These are phyloP conservation scores for Chloroclysta siterata DNA, from an alignment of 2,888 invertebrate genomes.

Conservation along the genomic window DNA sequence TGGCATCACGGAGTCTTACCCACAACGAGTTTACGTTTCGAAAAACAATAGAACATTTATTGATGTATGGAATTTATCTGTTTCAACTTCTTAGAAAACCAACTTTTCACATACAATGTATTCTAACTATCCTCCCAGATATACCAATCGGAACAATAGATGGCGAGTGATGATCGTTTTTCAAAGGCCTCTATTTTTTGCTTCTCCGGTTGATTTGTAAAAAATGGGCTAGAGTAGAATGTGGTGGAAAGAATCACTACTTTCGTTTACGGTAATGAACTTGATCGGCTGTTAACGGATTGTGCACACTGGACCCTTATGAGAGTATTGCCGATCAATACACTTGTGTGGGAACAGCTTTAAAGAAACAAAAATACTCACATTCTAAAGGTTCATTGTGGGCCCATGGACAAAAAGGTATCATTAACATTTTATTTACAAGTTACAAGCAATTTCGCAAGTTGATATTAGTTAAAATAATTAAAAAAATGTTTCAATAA, in stretches of 20 bases:
- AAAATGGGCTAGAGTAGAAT: neutral
- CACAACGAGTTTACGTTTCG: no score
- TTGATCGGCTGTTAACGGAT: neutral
- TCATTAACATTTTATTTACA: constrained; percentile 25
- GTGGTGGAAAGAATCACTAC: neutral
- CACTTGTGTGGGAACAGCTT: constrained; percentile 10
- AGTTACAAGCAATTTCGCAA: constrained; percentile 17
- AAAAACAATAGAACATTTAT: neutral
- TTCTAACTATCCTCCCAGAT: neutral
- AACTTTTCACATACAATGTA: no score
- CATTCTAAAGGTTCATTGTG: constrained; percentile 32
- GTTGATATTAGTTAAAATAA: neutral
- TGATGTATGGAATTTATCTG: no score
- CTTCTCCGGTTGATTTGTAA: neutral
- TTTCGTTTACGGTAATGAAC: neutral
- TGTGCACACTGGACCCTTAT: constrained; percentile 4
- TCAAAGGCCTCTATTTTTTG: neutral
- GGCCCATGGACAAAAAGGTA: constrained; percentile 30
- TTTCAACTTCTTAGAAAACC: no score
- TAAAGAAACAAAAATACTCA: constrained; percentile 26
- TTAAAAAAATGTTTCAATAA: neutral
- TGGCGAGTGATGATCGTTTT: neutral
- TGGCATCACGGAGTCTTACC: no score
- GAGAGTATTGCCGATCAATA: constrained; percentile 4
- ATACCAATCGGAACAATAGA: no score